Evolutionary conservation across 2,888 invertebrate genomes (phyloP).

Genomic region (Steinernema hermaphroditum): DNA sequence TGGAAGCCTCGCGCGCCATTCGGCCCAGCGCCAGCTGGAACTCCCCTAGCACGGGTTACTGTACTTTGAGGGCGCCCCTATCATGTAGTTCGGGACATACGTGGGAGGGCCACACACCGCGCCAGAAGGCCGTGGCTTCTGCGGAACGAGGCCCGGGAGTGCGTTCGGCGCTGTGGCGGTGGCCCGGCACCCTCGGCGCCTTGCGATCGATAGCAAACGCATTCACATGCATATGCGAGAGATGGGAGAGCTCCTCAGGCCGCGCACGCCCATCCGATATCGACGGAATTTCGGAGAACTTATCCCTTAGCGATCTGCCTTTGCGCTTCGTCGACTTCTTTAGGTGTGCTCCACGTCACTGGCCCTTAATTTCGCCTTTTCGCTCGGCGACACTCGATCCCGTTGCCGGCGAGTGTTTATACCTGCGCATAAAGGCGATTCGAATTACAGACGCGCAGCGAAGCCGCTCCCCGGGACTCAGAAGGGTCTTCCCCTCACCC

Average conservation of each 20-base stretch:
- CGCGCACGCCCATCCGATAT: constrained; percentile 25
- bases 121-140: not conserved
- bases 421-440: not conserved
- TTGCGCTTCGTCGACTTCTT: not conserved
- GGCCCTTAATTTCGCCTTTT: too few species aligned
- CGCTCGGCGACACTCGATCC: not conserved
- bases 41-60: too few species aligned
- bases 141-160: not conserved
- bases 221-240: constrained; percentile 31
- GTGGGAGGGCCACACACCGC: not conserved
- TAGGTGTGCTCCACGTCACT: not conserved
- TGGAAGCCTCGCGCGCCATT: too few species aligned
- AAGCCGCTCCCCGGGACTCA: too few species aligned
- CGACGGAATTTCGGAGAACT: constrained; percentile 24
- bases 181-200: not conserved
- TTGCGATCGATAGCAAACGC: constrained; percentile 25
- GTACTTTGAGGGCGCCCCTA: too few species aligned
- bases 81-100: not conserved
- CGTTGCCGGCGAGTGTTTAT: constrained; percentile 4
- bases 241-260: constrained; percentile 10
- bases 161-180: constrained; percentile 5
- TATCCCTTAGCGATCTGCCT: not conserved
- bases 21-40: too few species aligned
- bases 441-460: not conserved
- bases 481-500: too few species aligned